phyloP scores from a whole-genome alignment of 2,888 invertebrate genomes.

The Standfussiana lucernea region DNA sequence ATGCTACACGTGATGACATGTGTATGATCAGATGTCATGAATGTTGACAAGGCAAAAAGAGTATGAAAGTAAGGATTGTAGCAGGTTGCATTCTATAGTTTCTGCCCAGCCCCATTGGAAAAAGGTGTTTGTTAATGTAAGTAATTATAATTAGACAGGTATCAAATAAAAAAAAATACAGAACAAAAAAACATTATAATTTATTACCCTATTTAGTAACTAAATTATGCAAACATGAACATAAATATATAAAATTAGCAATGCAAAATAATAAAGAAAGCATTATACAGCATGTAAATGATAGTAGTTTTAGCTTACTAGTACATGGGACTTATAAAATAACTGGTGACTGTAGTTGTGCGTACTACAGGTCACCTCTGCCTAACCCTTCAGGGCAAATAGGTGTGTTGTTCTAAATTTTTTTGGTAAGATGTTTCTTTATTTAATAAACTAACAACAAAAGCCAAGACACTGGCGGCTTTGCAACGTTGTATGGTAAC shows the following conservation, averaged over 20 bases:
- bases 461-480: too few species aligned
- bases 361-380: neutral
- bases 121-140: neutral
- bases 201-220: neutral
- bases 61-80: neutral
- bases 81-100: neutral
- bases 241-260: neutral
- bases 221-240: neutral
- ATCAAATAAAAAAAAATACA: neutral
- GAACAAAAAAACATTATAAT: neutral
- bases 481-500: too few species aligned
- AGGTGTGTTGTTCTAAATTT: too few species aligned
- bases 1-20: too few species aligned
- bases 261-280: slow-evolving; percentile 4
- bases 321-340: neutral
- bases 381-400: neutral
- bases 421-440: too few species aligned
- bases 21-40: neutral
- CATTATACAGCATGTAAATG: neutral
- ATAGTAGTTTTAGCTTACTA: neutral
- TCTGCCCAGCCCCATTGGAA: neutral
- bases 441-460: too few species aligned
- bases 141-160: neutral
- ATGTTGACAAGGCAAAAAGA: neutral
- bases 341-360: neutral